Percentiles rank a stretch among this genome's conserved stretches.
phyloP scores from a whole-genome alignment of 2,113 vertebrate species.

The Sturnus vulgaris region DNA sequence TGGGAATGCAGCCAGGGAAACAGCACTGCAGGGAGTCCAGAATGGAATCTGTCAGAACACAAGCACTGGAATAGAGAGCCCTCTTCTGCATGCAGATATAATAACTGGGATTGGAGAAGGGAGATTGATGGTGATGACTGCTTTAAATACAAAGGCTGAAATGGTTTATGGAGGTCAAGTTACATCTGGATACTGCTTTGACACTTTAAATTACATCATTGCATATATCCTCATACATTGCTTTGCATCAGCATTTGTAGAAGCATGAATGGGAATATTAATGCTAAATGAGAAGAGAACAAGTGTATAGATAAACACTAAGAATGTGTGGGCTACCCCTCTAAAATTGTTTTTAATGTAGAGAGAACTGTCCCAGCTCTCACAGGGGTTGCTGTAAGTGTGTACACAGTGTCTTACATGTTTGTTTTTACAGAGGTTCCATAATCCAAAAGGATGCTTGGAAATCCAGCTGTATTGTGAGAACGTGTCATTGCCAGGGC shows the following conservation, averaged over 20 bases:
- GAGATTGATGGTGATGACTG: neutral
- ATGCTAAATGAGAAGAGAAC: neutral
- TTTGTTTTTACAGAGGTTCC: neutral
- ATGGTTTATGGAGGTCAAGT: neutral
- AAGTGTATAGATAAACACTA: neutral
- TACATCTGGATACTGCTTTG: neutral
- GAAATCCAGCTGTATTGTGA: neutral
- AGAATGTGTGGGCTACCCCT: neutral
- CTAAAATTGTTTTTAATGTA: neutral
- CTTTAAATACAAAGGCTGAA: neutral
- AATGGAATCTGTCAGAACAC: neutral
- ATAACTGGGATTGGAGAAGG: neutral
- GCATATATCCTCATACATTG: neutral
- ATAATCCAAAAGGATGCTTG: neutral
- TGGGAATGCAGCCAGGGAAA: slow-evolving; percentile 51
- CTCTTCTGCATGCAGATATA: slow-evolving; percentile 2
- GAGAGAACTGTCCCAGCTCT: neutral
- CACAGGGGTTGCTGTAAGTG: neutral
- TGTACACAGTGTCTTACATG: neutral
- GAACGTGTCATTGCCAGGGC: neutral
- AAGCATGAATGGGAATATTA: neutral
- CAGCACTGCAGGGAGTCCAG: slow-evolving; percentile 36
- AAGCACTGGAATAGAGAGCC: slow-evolving; percentile 23
- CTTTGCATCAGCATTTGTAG: neutral
- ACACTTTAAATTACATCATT: neutral